These are phyloP conservation scores for Oenanthe oenanthe DNA, from an alignment of 2,113 vertebrate genomes.

Conservation along the genomic window DNA sequence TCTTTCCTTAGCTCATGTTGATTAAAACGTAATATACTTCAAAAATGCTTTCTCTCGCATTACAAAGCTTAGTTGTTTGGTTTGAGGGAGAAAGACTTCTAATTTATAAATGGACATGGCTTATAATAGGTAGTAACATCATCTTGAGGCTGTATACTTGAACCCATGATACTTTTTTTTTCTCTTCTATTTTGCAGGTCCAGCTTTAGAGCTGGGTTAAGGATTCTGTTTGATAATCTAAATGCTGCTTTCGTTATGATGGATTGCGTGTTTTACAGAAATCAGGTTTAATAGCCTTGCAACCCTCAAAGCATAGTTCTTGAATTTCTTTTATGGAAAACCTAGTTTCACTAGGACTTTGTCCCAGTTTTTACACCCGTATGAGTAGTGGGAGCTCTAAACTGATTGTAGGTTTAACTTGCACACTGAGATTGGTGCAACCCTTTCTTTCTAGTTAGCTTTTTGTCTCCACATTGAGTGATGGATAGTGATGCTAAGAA, in stretches of 20 bases:
- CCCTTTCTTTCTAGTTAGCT: neutral
- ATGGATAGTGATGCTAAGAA: neutral
- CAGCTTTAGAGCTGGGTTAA: neutral
- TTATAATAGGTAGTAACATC: neutral
- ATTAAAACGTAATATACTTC: neutral
- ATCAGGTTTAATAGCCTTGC: neutral
- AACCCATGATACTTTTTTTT: neutral
- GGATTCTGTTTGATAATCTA: neutral
- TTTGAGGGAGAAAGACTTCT: neutral
- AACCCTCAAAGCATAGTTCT: neutral
- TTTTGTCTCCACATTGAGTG: neutral
- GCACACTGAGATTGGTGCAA: neutral
- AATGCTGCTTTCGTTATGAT: neutral
- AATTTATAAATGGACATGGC: neutral
- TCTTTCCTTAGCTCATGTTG: neutral
- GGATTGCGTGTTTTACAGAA: neutral
- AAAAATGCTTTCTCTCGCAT: neutral
- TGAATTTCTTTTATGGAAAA: neutral
- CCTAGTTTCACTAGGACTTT: neutral
- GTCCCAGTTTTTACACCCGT: slow-evolving; percentile 4
- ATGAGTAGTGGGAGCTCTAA: neutral
- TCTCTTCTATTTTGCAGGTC: neutral
- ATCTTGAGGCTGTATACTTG: neutral
- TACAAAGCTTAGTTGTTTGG: neutral
- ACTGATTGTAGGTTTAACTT: neutral